Conservation (phyloP, 2,797 vertebrate genomes). For the Spinus pinus region DNA sequence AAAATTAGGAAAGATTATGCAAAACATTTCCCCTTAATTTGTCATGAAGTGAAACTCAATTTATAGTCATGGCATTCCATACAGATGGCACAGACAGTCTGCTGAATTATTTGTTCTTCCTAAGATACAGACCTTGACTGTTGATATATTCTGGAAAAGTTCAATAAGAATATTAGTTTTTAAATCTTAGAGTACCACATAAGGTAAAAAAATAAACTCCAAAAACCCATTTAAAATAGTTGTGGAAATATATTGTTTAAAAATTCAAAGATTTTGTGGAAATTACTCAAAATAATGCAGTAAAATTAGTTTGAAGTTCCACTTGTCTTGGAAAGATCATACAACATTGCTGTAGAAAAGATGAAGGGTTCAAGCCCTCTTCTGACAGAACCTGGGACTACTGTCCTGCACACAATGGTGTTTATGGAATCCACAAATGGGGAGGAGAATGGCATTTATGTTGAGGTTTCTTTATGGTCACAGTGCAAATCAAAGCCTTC, state of each 20-base stretch:
- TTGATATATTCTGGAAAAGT: not conserved
- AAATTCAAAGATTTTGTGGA: not conserved
- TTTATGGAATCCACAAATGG: not conserved
- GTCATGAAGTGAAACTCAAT: not conserved
- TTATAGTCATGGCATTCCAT: not conserved
- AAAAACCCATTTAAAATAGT: not conserved
- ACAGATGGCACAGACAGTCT: not conserved
- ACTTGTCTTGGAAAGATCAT: not conserved
- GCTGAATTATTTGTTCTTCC: not conserved
- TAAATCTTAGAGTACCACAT: not conserved
- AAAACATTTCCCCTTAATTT: not conserved
- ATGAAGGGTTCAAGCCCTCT: not conserved
- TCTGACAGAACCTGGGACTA: not conserved
- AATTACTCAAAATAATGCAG: not conserved
- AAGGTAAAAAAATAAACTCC: not conserved
- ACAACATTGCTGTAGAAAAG: not conserved
- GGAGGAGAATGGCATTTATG: not conserved
- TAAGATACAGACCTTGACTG: not conserved
- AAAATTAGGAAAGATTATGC: not conserved
- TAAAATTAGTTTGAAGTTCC: not conserved
- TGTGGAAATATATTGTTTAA: not conserved
- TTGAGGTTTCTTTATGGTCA: not conserved
- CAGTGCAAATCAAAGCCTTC: not conserved
- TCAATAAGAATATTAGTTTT: not conserved
- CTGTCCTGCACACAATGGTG: not conserved